Base-by-base conservation (phyloP, 2,888 invertebrate genomes). In the Lasioglossum lativentre region DNA sequence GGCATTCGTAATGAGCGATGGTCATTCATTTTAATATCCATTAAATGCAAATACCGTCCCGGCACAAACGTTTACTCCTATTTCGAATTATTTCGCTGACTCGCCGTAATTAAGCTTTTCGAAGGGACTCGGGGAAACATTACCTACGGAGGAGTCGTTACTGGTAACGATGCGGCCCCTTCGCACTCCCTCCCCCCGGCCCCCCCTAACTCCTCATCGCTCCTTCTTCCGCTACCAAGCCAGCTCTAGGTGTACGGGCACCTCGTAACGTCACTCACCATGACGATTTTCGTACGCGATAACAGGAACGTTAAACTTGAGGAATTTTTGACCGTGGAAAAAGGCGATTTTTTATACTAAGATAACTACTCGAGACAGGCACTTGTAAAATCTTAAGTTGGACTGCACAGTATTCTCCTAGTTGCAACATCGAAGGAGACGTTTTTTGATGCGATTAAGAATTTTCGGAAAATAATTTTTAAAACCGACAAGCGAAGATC, bases 11-110 rank as follows among this genome's bases (percentile, higher is more conserved):
- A 94, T 94, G 93, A 94, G 93, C 92, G 93, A 93, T 93, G 94
- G 94, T 94, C 94, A 94, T 94, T 94, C 94, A 94, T 95, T 95
- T 94, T 94, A 94, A 94, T 94, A 94, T 95, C 93, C 93, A 93
- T 93, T 94, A 94, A 94, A 94, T 95, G 94, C 92, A 94, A 93
- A 94, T 94, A 93, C 93, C 90, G 82, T 89, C 47, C 76, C 91
- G 93, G 92, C 93, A 92, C 94, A 92, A 93, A 93, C 94, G 93
- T 94, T 94, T 94, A 93, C 92, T 93, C 93, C 91, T 92, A 94
- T 93, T 94, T 93, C 93, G 93, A 94, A 93, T 93, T 93, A 93
- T 93, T 94, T 93, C 92, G 93, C 90, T 92, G 90, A 90, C 91
- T 92, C 91, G 88, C 88, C 90, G 92, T 93, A 94, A 94, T 93